Evolutionary conservation across 1,140 invertebrate genomes (phyloP).

Genomic region (Drosophila cardini): DNA sequence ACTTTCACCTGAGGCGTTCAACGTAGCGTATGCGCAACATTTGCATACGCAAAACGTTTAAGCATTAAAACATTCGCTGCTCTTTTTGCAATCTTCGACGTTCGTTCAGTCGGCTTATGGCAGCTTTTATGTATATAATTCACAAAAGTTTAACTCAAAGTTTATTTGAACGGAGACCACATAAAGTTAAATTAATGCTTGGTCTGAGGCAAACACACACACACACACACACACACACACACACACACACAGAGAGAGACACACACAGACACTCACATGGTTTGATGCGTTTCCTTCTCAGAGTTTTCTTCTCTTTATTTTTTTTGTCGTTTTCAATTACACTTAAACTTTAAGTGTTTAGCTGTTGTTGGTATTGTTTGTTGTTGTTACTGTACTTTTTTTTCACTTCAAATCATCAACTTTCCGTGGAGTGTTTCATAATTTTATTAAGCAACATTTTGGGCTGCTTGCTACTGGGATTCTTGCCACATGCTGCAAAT

Average conservation of each 20-base stretch:
- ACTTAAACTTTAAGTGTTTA: constrained; percentile 66
- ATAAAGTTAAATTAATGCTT: constrained; percentile 68
- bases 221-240: constrained; percentile 9
- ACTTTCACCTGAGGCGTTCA: constrained; percentile 44
- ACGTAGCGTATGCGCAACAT: constrained; percentile 54
- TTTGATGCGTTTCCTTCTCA: constrained; percentile 4
- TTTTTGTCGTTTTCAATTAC: constrained; percentile 70
- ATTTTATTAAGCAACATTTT: constrained; percentile 64
- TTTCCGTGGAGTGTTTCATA: constrained; percentile 58
- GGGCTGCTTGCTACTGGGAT: constrained; percentile 38
- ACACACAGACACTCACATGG: constrained; percentile 4
- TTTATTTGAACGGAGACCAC: constrained; percentile 54
- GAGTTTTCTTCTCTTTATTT: background rate
- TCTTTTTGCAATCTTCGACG: constrained; percentile 39
- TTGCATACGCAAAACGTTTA: constrained; percentile 52
- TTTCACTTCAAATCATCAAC: constrained; percentile 44
- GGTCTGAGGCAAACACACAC: constrained; percentile 32
- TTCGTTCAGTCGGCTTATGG: constrained; percentile 19
- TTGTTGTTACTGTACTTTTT: constrained; percentile 8
- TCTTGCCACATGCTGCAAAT: constrained; percentile 65
- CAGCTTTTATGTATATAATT: constrained; percentile 46
- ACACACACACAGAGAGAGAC: background rate
- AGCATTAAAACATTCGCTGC: constrained; percentile 30
- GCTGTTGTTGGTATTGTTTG: constrained; percentile 7
- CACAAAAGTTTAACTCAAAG: constrained; percentile 48